Percentiles rank a stretch among this genome's conserved stretches.
Evolutionary conservation across 2,113 vertebrate genomes (phyloP).

Genomic region (Amphiprion percula): DNA sequence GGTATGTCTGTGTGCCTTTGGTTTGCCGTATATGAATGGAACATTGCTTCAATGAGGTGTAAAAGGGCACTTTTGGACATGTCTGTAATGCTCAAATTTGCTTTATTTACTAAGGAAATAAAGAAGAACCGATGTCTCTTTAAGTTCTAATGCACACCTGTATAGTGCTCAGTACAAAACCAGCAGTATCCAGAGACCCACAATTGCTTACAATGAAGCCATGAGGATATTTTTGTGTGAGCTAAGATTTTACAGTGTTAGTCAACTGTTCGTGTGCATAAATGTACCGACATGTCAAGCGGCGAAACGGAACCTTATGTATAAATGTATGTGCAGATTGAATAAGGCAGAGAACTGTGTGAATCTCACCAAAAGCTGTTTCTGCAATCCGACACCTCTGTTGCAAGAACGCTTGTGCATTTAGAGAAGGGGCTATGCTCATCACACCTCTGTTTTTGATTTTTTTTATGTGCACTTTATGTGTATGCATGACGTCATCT

Average conservation of each 20-base stretch:
- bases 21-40: not conserved
- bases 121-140: not conserved
- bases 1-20: too few relatives aligned
- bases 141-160: not conserved
- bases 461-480: not conserved
- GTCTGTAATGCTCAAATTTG: conserved; percentile 1
- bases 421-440: not conserved
- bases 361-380: conserved; percentile 23
- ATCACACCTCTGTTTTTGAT: conserved; percentile 4
- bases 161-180: conserved; percentile 1
- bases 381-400: conserved; percentile 22
- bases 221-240: conserved; percentile 1
- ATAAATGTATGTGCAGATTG: conserved; percentile 36
- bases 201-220: not conserved
- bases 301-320: conserved; percentile 29
- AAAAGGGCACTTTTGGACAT: not conserved
- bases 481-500: not conserved
- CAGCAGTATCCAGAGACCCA: not conserved
- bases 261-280: conserved; percentile 38
- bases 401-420: conserved; percentile 9
- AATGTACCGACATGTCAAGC: conserved; percentile 35
- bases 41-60: not conserved
- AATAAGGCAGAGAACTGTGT: conserved; percentile 14
- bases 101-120: conserved; percentile 17
- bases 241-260: conserved; percentile 17